Percentiles rank a stretch among this genome's conserved stretches.
phyloP scores from a whole-genome alignment of 1,140 invertebrate species.

The Lucilia sericata region DNA sequence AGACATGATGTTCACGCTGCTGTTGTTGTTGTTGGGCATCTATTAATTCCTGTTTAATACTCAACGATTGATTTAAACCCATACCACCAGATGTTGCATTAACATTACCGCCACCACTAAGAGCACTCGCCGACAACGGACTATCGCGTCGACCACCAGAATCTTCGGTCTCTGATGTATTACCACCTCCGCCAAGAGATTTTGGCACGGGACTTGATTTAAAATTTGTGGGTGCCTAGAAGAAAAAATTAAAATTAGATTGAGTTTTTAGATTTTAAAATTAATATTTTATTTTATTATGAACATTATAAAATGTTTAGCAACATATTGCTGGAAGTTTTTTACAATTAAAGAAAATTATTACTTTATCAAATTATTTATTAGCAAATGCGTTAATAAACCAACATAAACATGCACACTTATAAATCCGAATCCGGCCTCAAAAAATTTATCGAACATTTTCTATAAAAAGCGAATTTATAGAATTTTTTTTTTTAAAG shows the following conservation, averaged over 20 bases:
- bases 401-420: no score
- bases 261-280: no score
- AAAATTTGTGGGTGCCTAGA: constrained; percentile 73
- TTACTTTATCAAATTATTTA: no score
- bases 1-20: constrained; percentile 65
- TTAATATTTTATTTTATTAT: background rate
- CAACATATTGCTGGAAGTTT: background rate
- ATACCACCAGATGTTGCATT: constrained; percentile 51
- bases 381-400: no score
- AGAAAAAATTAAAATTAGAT: no score
- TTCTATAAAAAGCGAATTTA: no score
- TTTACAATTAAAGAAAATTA: no score
- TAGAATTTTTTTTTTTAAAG: no score
- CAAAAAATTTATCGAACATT: no score
- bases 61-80: constrained; percentile 70
- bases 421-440: no score
- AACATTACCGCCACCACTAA: constrained; percentile 51
- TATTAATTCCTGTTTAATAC: constrained; percentile 75
- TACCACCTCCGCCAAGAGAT: constrained; percentile 65
- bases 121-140: constrained; percentile 63
- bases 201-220: constrained; percentile 77
- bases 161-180: constrained; percentile 74
- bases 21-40: constrained; percentile 65
- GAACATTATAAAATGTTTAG: background rate
- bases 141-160: constrained; percentile 72